These are phyloP conservation scores for Osmoderma eremita DNA, from an alignment of 2,888 invertebrate genomes.

Conservation along the genomic window DNA sequence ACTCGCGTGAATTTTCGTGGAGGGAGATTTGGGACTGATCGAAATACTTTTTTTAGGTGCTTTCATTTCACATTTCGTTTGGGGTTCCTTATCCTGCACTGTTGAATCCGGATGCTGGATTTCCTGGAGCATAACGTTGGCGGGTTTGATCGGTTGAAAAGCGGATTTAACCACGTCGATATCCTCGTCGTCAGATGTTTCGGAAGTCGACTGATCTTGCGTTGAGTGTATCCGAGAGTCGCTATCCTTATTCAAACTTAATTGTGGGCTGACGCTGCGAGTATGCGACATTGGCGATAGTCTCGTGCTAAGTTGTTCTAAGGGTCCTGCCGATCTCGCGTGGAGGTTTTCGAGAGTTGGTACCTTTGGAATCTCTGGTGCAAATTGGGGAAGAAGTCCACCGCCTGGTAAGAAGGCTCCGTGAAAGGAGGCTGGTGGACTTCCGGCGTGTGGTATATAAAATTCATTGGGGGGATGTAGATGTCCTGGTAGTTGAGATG, in stretches of 20 bases:
- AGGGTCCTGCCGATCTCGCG: constrained; percentile 51
- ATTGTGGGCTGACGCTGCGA: constrained; percentile 68
- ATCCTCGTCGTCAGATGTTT: constrained; percentile 71
- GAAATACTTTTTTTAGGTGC: constrained; percentile 62
- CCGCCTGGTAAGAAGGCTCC: constrained; percentile 47
- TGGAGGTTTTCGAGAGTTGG: constrained; percentile 56
- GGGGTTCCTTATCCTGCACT: constrained; percentile 65
- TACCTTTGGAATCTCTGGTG: constrained; percentile 57
- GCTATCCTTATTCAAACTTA: constrained; percentile 54
- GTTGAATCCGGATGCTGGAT: constrained; percentile 71
- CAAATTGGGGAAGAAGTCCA: constrained; percentile 66
- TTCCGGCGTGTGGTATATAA: constrained; percentile 45
- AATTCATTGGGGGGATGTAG: constrained; percentile 50
- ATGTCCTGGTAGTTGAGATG: constrained; percentile 59
- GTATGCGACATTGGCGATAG: constrained; percentile 69
- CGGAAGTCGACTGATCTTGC: constrained; percentile 69
- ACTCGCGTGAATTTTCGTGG: constrained; percentile 67
- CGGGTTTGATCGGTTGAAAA: constrained; percentile 74
- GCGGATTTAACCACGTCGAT: constrained; percentile 82
- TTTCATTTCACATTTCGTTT: constrained; percentile 66
- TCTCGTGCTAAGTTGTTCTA: constrained; percentile 58
- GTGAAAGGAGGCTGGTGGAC: constrained; percentile 48
- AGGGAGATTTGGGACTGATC: constrained; percentile 62
- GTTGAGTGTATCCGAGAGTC: constrained; percentile 72
- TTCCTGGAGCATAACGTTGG: constrained; percentile 68